Evolutionary conservation across 2,113 vertebrate genomes (phyloP), one percentile per base, ranked within the genome.

Genomic region (Sylvia atricapilla): DNA sequence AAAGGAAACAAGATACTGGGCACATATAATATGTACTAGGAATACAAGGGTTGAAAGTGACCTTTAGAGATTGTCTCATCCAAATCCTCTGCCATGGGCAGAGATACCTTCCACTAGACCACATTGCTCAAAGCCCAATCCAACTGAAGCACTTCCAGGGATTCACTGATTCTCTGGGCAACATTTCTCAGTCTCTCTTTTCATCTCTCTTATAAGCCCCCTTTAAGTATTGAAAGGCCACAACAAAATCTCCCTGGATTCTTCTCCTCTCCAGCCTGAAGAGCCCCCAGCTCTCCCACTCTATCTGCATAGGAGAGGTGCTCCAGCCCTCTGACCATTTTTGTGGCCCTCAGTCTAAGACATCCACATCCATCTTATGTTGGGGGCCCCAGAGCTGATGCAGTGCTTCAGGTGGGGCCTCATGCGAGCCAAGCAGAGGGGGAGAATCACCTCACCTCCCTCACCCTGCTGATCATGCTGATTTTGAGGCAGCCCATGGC

Each of bases 381-480:
- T 47, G n/a, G 30, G 24, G 4, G 6, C 10, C n/a, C 39, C 62
- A 68, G 47, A 35, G 30, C 21, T 31, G 30, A 15, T 22, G n/a
- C 16, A 44, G 30, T 13, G 49, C 41, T 41, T 24, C 55, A 62
- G 25, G 17, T 35, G 20, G 9, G 11, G 24, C 19, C 53, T 53
- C 39, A 35, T 11, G 47, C 35, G 53, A 47, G 53, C 13, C 53
- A 55, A 47, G 55, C 28, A 52, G 53, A 18, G 9, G 5, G 15
- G 8, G 5, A 60, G 5, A 74, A 52, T 18, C 67, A 27, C 13
- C 24, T 67, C 53, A 23, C 6, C 14, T 80, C 23, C 10, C 12
- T 73, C 44, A 46, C 2, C 13, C 23, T 30, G 15, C 27, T 67
- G 60, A 22, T 52, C 37, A 24, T 0, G 0, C 24, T 60, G 28